phyloP scores from a whole-genome alignment of 2,888 invertebrate genomes.

The Laspeyria flexula region DNA sequence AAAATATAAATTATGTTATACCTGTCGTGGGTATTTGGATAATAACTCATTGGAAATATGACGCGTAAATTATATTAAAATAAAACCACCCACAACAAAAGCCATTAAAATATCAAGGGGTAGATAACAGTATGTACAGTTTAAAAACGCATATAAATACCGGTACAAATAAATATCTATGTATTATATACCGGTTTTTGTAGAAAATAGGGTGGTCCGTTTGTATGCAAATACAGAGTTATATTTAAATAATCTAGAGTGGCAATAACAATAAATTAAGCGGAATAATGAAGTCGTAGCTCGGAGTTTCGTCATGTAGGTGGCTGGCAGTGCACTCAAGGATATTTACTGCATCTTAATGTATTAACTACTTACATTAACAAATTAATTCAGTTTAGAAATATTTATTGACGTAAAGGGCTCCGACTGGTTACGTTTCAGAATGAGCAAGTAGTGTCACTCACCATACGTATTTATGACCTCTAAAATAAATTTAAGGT shows the following conservation, averaged over 20 bases:
- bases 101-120: conserved; percentile 44
- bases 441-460: too few species aligned
- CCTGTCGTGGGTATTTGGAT: too few species aligned
- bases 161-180: conserved; percentile 2
- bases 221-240: conserved; percentile 32
- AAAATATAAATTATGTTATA: too few species aligned
- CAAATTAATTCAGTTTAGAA: conserved; percentile 21
- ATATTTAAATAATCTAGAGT: conserved; percentile 33
- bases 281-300: conserved; percentile 13
- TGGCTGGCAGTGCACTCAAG: conserved; percentile 19
- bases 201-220: conserved; percentile 36
- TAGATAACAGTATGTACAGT: conserved; percentile 43
- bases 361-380: conserved; percentile 29
- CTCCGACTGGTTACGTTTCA: conserved; percentile 4
- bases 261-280: conserved; percentile 33
- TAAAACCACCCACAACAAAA: conserved; percentile 25
- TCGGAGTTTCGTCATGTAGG: conserved; percentile 7
- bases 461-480: conserved; percentile 23
- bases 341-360: conserved; percentile 26
- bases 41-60: too few species aligned
- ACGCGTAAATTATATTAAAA: too few species aligned
- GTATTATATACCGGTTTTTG: conserved; percentile 25
- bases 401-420: conserved; percentile 20
- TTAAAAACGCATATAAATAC: conserved; percentile 15
- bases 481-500: conserved; percentile 13